Evolutionary conservation across 2,888 invertebrate genomes (phyloP).

Genomic region (Laothoe populi): DNA sequence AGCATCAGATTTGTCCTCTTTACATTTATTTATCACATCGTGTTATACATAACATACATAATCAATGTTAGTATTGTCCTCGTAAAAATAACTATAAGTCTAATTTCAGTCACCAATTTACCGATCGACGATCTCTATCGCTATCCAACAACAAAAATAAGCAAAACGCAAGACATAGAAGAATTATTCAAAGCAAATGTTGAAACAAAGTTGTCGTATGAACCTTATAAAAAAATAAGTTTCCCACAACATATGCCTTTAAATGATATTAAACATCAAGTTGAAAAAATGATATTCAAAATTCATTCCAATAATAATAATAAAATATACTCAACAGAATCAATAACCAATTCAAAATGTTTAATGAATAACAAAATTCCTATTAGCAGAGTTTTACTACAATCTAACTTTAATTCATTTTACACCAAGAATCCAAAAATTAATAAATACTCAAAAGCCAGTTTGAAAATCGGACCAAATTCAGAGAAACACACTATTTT

Average conservation of each 20-base stretch:
- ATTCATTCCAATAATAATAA: background rate
- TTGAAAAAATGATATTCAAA: slow-evolving; percentile 15
- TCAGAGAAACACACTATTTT: background rate
- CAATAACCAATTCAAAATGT: background rate
- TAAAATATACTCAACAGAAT: background rate
- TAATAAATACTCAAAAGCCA: background rate
- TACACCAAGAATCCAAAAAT: background rate
- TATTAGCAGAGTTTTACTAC: background rate
- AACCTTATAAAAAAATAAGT: background rate
- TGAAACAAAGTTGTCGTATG: slow-evolving; percentile 2
- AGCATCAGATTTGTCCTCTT: background rate
- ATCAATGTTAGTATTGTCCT: background rate
- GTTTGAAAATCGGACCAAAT: background rate
- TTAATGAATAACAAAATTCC: background rate
- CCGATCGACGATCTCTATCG: background rate
- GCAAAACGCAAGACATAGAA: background rate
- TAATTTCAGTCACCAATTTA: background rate
- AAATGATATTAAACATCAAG: slow-evolving; percentile 24
- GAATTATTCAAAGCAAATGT: slow-evolving; percentile 18
- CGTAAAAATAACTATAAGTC: background rate
- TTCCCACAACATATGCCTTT: slow-evolving; percentile 16
- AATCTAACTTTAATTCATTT: background rate
- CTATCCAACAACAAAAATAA: background rate
- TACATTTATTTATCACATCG: too few species aligned
- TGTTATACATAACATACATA: too few species aligned